Evolutionary conservation across 1,140 invertebrate species (phyloP).

Genomic region (Drosophila sp.): DNA sequence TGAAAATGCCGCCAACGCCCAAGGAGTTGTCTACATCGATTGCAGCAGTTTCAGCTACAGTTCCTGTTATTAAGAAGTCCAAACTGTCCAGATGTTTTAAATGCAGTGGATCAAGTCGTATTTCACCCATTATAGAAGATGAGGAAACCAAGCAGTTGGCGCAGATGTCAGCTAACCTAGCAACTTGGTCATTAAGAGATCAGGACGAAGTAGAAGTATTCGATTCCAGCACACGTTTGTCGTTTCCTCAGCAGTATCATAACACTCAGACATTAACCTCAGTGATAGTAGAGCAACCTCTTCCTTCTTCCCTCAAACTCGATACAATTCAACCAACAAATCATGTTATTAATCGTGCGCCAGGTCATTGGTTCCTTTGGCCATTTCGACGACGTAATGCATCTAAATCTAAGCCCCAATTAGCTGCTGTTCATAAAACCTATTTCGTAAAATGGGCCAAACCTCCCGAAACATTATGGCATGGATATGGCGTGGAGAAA

Average conservation of each 20-base stretch:
- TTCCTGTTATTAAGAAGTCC: slow-evolving; percentile 13
- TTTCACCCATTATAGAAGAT: slow-evolving; percentile 61
- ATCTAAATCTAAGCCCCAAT: slow-evolving; percentile 17
- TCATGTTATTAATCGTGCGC: slow-evolving; percentile 31
- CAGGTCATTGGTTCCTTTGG: slow-evolving; percentile 66
- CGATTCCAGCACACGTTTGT: slow-evolving; percentile 36
- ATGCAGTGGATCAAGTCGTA: slow-evolving; percentile 62
- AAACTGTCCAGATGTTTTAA: slow-evolving; percentile 62
- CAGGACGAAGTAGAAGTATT: slow-evolving; percentile 43
- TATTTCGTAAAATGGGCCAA: slow-evolving; percentile 76
- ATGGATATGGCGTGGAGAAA: slow-evolving; percentile 62
- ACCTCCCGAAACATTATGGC: slow-evolving; percentile 66
- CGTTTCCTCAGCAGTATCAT: slow-evolving; percentile 4
- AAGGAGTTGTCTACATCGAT: neutral
- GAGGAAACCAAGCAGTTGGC: slow-evolving; percentile 23
- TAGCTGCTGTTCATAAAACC: slow-evolving; percentile 73
- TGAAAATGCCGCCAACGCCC: slow-evolving; percentile 66
- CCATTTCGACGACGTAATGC: slow-evolving; percentile 58
- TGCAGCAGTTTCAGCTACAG: neutral
- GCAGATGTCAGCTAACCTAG: neutral
- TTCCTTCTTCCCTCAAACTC: slow-evolving; percentile 41
- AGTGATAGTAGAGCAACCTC: slow-evolving; percentile 59
- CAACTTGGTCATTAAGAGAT: slow-evolving; percentile 9
- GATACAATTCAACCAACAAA: slow-evolving; percentile 42
- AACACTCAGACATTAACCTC: neutral